Percentiles rank a stretch among this genome's conserved stretches.
Conservation (phyloP, 35 echinoderm and acorn worm species). For the Stichopus chloronotus region DNA sequence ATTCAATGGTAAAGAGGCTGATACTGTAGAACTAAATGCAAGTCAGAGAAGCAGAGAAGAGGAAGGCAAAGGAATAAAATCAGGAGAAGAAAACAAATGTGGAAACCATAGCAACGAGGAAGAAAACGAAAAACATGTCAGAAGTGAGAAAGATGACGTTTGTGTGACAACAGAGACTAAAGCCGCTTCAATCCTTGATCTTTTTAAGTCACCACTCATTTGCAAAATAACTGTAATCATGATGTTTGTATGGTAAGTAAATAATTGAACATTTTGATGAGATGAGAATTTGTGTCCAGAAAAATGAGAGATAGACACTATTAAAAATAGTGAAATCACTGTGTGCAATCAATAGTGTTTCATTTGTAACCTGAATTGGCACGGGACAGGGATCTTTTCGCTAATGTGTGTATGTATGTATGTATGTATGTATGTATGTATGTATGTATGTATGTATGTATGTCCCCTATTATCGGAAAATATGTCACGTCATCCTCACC, state of each 20-base stretch:
- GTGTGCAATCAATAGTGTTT: too few species aligned
- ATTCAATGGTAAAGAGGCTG: conserved; percentile 40
- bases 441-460: too few species aligned
- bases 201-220: conserved; percentile 40
- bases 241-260: conserved; percentile 66
- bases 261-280: neutral
- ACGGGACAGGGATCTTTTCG: too few species aligned
- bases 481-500: too few species aligned
- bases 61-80: neutral
- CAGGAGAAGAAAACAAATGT: neutral
- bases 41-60: neutral
- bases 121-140: conserved; percentile 1
- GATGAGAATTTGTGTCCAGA: too few species aligned
- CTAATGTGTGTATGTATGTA: too few species aligned
- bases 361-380: too few species aligned
- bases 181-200: conserved; percentile 25
- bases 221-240: conserved; percentile 61
- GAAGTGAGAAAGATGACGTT: neutral
- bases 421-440: too few species aligned
- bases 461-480: too few species aligned
- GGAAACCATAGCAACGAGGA: neutral
- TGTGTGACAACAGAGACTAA: neutral
- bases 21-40: neutral
- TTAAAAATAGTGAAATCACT: too few species aligned
- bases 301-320: too few species aligned